phyloP scores from a whole-genome alignment of 1,140 invertebrate species.

The Drosophila guanche region DNA sequence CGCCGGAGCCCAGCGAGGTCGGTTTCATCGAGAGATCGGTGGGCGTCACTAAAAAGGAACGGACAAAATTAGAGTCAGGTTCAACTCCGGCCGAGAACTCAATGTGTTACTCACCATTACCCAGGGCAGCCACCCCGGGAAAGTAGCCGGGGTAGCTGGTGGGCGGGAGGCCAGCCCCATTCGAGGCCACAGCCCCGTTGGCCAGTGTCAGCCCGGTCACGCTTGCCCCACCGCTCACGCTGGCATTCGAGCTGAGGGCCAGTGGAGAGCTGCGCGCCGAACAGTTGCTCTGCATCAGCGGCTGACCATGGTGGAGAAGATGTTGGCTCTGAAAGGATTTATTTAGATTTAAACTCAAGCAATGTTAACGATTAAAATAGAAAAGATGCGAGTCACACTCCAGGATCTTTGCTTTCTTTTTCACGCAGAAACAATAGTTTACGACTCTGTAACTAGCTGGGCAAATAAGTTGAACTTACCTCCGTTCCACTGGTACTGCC shows the following conservation, averaged over 20 bases:
- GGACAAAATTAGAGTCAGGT: not conserved
- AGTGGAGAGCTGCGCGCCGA: conserved; percentile 81
- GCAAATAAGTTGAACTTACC: conserved; percentile 12
- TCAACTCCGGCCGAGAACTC: not conserved
- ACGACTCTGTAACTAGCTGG: too few species aligned
- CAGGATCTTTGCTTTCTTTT: too few species aligned
- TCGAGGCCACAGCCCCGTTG: conserved; percentile 73
- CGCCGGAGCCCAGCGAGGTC: conserved; percentile 45
- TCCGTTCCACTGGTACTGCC: conserved; percentile 51
- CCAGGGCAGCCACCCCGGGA: conserved; percentile 69
- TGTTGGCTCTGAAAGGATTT: too few species aligned
- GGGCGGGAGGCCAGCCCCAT: conserved; percentile 74
- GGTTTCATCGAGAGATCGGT: conserved; percentile 83
- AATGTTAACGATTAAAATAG: too few species aligned
- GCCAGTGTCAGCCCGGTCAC: conserved; percentile 65
- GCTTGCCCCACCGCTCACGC: conserved; percentile 68
- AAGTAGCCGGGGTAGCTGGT: conserved; percentile 80
- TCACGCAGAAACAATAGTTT: too few species aligned
- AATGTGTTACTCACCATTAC: conserved; percentile 70
- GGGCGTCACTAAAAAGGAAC: conserved; percentile 66
- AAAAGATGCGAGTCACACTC: too few species aligned
- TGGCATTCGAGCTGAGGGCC: conserved; percentile 79
- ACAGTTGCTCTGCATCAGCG: conserved; percentile 58
- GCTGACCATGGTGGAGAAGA: conserved; percentile 19
- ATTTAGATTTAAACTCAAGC: too few species aligned